Conservation (phyloP, 2,888 invertebrate species). For the Podotricha telesiphe region DNA sequence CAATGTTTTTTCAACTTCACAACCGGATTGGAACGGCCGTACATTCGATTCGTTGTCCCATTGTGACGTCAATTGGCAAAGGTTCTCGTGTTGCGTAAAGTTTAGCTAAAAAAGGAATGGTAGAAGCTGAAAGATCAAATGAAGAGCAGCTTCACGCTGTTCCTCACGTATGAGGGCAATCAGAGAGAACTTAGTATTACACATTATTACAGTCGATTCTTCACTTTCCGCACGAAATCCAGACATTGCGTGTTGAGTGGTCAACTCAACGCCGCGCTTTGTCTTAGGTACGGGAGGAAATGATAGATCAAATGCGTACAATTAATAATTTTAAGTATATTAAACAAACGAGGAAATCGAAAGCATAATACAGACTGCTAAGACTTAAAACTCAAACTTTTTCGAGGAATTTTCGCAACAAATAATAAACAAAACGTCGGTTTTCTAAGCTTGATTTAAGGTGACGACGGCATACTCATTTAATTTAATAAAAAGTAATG, state of each 20-base stretch:
- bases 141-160: no score
- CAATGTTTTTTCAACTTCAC: slow-evolving; percentile 44
- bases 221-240: no score
- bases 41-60: slow-evolving; percentile 48
- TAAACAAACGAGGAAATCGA: not conserved
- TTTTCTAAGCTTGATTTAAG: not conserved
- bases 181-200: no score
- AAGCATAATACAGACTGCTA: not conserved
- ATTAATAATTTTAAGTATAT: not conserved
- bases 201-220: no score
- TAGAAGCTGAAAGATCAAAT: slow-evolving; percentile 8
- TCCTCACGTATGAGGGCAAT: no score
- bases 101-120: slow-evolving; percentile 40
- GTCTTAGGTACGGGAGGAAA: slow-evolving; percentile 28
- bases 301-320: not conserved
- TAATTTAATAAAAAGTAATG: not conserved
- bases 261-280: no score
- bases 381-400: slow-evolving; percentile 10
- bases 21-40: slow-evolving; percentile 39
- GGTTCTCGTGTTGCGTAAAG: slow-evolving; percentile 46
- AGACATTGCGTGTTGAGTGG: no score
- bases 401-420: slow-evolving; percentile 1
- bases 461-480: slow-evolving; percentile 5
- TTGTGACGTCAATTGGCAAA: slow-evolving; percentile 54
- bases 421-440: slow-evolving; percentile 12